Conservation (phyloP, 2,797 vertebrate genomes). For the Todus mexicanus region DNA sequence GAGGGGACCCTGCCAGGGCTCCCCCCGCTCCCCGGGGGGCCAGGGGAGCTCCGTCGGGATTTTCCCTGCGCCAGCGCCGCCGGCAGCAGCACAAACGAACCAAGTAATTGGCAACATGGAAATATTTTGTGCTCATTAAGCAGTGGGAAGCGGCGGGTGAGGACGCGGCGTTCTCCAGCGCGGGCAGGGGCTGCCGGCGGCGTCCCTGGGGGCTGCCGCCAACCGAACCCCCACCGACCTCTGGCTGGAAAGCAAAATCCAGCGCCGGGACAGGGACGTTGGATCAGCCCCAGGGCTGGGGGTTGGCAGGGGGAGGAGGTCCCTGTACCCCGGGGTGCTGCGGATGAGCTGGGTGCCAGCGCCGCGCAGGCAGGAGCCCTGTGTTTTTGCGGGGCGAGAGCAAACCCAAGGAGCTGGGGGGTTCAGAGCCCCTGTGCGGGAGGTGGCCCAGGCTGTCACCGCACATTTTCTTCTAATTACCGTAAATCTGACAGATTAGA, state of each 20-base stretch:
- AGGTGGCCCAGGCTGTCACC: fast-evolving
- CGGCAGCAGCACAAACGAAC: conserved; percentile 54
- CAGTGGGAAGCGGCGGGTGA: background rate
- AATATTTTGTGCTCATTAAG: conserved; percentile 67
- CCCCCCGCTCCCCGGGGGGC: background rate
- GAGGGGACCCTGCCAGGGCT: background rate
- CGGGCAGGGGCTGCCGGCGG: background rate
- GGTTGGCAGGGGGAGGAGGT: background rate
- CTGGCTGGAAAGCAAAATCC: background rate
- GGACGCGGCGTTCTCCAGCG: background rate
- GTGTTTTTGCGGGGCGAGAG: fast-evolving
- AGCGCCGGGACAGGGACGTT: background rate
- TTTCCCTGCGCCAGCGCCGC: background rate
- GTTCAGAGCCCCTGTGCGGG: fast-evolving
- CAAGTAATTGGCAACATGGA: conserved; percentile 69
- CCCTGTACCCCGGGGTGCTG: fast-evolving
- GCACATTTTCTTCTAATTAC: background rate
- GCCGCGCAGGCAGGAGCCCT: fast-evolving
- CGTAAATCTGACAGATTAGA: background rate
- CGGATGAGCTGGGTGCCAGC: fast-evolving
- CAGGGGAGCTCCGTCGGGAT: background rate
- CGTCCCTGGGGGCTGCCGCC: fast-evolving
- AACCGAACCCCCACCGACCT: no score
- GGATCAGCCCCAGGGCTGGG: fast-evolving
- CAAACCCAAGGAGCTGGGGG: fast-evolving